A percentile compares a stretch with the other conserved stretches of the same genome.
Conservation (phyloP, 2,113 vertebrate species). For the Hippocampus zosterae region DNA sequence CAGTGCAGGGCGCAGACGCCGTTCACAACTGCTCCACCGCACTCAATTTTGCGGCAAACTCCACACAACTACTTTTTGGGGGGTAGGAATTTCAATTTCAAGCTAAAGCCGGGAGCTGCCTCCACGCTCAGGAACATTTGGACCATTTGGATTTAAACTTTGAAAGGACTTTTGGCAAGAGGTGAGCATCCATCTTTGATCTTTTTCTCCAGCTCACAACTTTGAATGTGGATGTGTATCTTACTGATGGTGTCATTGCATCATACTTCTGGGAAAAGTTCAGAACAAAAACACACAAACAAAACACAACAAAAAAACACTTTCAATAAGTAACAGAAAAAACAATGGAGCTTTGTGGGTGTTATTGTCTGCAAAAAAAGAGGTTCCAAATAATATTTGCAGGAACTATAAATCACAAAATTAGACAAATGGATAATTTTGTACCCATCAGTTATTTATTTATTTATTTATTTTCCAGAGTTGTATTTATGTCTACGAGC, state of each 20-base stretch:
- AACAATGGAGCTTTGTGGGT: not conserved
- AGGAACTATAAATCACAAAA: not conserved
- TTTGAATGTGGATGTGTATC: not conserved
- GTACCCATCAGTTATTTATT: not conserved
- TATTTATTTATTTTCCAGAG: not conserved
- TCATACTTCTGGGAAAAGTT: not conserved
- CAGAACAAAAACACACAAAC: not conserved
- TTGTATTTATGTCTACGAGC: not conserved
- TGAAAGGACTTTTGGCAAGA: slow-evolving; percentile 16
- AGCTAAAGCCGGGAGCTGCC: not conserved
- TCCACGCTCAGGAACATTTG: slow-evolving; percentile 1
- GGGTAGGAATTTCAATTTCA: not conserved
- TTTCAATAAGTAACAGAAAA: too few relatives aligned
- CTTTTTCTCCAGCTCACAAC: not conserved
- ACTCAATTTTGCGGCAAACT: not conserved
- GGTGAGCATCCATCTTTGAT: slow-evolving; percentile 36
- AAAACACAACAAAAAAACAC: too few relatives aligned
- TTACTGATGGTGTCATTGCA: not conserved
- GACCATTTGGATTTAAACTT: slow-evolving; percentile 32
- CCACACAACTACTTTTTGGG: not conserved
- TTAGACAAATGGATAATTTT: not conserved
- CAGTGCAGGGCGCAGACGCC: not conserved
- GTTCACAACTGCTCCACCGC: not conserved
- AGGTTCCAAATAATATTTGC: not conserved
- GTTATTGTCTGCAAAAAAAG: not conserved